Base-by-base conservation (phyloP, 2,113 vertebrate species). In the Turdus rufiventris region DNA sequence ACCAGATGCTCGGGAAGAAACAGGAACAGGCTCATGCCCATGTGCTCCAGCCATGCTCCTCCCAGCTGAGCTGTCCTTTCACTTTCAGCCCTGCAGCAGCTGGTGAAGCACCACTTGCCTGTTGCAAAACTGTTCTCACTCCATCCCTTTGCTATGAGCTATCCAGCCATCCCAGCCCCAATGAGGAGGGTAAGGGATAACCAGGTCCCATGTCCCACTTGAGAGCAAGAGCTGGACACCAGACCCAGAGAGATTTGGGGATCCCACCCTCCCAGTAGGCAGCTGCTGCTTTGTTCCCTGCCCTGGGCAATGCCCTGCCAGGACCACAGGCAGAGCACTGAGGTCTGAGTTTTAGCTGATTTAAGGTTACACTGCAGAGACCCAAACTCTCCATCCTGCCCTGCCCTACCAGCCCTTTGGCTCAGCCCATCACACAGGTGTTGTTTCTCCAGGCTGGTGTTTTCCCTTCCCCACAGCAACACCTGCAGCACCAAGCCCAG, bases 201-300 rank as follows among this genome's bases (percentile, higher is more conserved):
- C 2, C 20, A 34, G 72, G 45, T 17, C 5, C 0, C 18, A 2
- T 0, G 0, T 34, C 33, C 38, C 47, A 12, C 71, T 66, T 33
- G 11, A 36, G 60, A 53, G 57, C 31, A 31, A 2, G 1, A 38
- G 33, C 1, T 73, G 71, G 63, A 73, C 76, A n/a, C 14, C 78
- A 84, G 45, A 43, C 7, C 28, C 29, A 3, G 15, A 8, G 50
- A 82, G 67, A 58, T 50, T 2, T 21, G 24, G 29, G 29, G 10
- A 61, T 28, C 20, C 28, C 45, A 33, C 50, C 25, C 40, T 66
- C 25, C 45, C 38, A 5, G 24, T 36, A 81, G 43, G 48, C 34
- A 66, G 67, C 5, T 45, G 47, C n/a, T 2, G 2, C 16, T 73
- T 26, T 23, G 29, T 34, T 58, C 91, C 42, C 56, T 58, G 4